phyloP scores from a whole-genome alignment of 2,797 vertebrate species.

The Zonotrichia albicollis region DNA sequence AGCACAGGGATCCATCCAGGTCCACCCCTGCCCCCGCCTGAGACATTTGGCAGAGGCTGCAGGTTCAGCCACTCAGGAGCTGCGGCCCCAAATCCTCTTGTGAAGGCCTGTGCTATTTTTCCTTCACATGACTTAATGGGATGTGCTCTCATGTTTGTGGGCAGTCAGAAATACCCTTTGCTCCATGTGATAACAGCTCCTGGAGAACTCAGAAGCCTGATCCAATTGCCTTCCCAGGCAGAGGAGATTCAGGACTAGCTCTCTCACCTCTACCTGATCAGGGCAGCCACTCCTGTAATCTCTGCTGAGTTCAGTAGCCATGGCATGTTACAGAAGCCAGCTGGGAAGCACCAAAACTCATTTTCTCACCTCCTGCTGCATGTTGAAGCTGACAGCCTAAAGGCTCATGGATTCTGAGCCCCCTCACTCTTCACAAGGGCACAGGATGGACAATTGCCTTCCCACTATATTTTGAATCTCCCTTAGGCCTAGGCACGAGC shows the following conservation, averaged over 20 bases:
- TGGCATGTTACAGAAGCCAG: neutral
- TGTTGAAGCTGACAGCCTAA: neutral
- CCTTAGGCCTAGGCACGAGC: accelerated
- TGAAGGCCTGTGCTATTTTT: neutral
- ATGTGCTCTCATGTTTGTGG: accelerated
- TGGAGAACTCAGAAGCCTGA: neutral
- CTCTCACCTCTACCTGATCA: neutral
- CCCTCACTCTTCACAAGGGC: neutral
- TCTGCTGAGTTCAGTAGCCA: neutral
- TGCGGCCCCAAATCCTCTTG: neutral
- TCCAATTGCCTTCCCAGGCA: neutral
- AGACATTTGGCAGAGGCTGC: neutral
- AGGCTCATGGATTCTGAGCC: neutral
- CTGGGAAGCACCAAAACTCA: neutral
- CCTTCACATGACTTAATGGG: neutral
- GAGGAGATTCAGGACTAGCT: neutral
- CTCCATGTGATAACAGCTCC: neutral
- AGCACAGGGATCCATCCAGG: accelerated
- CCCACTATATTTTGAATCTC: neutral
- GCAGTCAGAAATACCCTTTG: neutral
- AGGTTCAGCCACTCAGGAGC: accelerated
- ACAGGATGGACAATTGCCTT: neutral
- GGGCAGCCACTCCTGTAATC: accelerated
- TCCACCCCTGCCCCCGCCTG: accelerated
- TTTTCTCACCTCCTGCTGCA: accelerated